phyloP scores from a whole-genome alignment of 2,888 invertebrate species.

The Tholera decimalis region DNA sequence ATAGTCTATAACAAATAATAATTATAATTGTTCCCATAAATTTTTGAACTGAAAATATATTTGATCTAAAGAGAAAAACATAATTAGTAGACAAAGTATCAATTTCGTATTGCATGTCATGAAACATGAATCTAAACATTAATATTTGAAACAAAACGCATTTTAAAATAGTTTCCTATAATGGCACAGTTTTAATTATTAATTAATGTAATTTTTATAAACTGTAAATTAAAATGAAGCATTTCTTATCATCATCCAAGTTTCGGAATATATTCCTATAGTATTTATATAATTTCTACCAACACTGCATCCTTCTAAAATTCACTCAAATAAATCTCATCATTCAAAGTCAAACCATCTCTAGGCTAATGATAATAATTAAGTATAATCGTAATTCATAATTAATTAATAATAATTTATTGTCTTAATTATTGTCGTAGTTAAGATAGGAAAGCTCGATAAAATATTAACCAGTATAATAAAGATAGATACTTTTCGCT shows the following conservation, averaged over 20 bases:
- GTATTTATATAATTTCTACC: constrained; percentile 39
- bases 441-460: constrained; percentile 87
- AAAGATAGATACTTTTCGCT: constrained; percentile 56
- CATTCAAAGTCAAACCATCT: constrained; percentile 52
- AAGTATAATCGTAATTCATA: constrained; percentile 49
- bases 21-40: constrained; percentile 72
- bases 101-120: neutral
- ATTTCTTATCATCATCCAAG: constrained; percentile 1
- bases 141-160: neutral
- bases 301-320: constrained; percentile 49
- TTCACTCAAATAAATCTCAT: constrained; percentile 38
- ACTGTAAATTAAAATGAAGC: constrained; percentile 23
- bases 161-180: neutral
- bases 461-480: constrained; percentile 73
- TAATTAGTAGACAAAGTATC: neutral
- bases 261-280: constrained; percentile 42
- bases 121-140: neutral
- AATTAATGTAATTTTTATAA: neutral
- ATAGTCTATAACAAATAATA: constrained; percentile 61
- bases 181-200: neutral
- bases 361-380: constrained; percentile 57
- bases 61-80: constrained; percentile 13
- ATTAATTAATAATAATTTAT: constrained; percentile 72
- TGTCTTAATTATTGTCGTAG: constrained; percentile 85
- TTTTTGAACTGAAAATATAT: constrained; percentile 31